Evolutionary conservation across 2,113 vertebrate genomes (phyloP).

Genomic region (Nansenia antarctica): DNA sequence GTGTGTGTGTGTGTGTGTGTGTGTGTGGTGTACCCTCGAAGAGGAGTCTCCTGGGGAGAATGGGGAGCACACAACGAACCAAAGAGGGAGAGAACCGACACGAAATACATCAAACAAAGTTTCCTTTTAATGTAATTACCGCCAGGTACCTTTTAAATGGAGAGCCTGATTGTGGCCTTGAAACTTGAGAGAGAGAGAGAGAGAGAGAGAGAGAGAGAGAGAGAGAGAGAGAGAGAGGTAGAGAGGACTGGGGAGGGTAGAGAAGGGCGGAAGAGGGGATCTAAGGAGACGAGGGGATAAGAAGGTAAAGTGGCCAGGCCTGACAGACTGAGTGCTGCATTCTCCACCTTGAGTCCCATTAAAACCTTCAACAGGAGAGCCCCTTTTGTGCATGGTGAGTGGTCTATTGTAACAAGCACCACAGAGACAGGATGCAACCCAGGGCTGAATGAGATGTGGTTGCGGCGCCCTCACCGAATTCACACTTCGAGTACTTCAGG

Average conservation of each 20-base stretch:
- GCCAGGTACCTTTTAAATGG: slow-evolving; percentile 44
- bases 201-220: no score
- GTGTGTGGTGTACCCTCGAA: background rate
- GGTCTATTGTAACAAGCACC: slow-evolving; percentile 65
- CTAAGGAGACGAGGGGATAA: slow-evolving; percentile 13
- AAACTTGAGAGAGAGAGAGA: slow-evolving; percentile 24
- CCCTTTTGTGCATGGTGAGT: slow-evolving; percentile 63
- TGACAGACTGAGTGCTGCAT: slow-evolving; percentile 42
- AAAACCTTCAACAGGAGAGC: slow-evolving; percentile 56
- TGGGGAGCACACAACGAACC: slow-evolving; percentile 9
- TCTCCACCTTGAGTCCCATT: slow-evolving; percentile 58
- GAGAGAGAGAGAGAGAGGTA: no score
- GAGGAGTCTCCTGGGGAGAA: background rate
- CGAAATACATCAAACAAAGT: slow-evolving; percentile 50
- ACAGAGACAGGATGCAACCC: slow-evolving; percentile 54
- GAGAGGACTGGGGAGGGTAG: no score
- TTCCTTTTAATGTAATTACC: slow-evolving; percentile 37
- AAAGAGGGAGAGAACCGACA: slow-evolving; percentile 8
- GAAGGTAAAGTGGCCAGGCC: slow-evolving; percentile 41
- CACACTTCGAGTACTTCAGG: slow-evolving; percentile 41
- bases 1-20: background rate
- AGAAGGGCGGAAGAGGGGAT: no score
- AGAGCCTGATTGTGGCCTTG: slow-evolving; percentile 52
- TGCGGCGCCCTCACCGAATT: slow-evolving; percentile 38
- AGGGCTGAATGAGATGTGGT: slow-evolving; percentile 38